Percentiles rank a stretch among this genome's conserved stretches.
Conservation (phyloP, 1,140 invertebrate genomes). For the fruit fly (Drosophila melanogaster) region DNA sequence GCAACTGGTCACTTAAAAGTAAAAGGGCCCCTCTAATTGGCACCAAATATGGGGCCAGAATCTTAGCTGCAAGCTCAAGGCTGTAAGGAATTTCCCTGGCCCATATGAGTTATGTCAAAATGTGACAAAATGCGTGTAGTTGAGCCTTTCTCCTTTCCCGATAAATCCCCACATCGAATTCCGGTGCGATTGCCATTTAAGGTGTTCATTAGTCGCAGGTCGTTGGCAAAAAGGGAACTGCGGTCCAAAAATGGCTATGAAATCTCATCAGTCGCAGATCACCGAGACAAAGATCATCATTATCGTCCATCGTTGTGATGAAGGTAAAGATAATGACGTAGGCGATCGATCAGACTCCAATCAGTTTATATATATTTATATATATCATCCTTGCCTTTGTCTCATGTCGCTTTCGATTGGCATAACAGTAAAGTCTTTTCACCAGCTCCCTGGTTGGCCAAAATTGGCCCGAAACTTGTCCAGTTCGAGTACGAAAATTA, state of each 20-base stretch:
- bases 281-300: conserved; percentile 51
- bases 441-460: conserved; percentile 38
- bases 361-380: conserved; percentile 24
- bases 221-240: conserved; percentile 57
- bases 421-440: conserved; percentile 59
- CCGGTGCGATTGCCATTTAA: conserved; percentile 63
- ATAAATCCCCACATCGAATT: conserved; percentile 56
- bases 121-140: conserved; percentile 81
- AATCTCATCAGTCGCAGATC: conserved; percentile 74
- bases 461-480: conserved; percentile 30
- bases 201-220: conserved; percentile 75
- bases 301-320: conserved; percentile 31
- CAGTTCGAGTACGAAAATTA: conserved; percentile 49
- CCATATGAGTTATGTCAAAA: conserved; percentile 78
- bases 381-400: conserved; percentile 5
- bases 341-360: conserved; percentile 57
- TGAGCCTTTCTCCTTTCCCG: conserved; percentile 46
- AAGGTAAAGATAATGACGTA: conserved; percentile 57
- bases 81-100: conserved; percentile 45
- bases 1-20: conserved; percentile 50
- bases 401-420: conserved; percentile 34
- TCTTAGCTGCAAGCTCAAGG: conserved; percentile 43
- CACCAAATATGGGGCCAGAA: conserved; percentile 67
- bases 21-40: conserved; percentile 79
- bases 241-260: conserved; percentile 71